Evolutionary conservation across 2,113 vertebrate species (phyloP).

Genomic region (Macquaria ambigua): DNA sequence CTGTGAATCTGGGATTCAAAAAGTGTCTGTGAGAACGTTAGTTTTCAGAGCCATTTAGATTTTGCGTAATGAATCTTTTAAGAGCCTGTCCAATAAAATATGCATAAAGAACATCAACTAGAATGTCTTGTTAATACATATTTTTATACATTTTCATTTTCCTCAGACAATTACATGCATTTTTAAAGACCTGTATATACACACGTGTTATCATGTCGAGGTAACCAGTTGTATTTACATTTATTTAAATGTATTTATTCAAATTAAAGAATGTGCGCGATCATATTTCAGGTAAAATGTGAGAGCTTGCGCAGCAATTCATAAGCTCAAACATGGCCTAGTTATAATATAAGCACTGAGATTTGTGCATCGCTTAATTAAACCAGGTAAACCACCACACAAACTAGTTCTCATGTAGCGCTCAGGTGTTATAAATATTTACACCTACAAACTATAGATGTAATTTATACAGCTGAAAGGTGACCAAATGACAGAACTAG

Average conservation of each 20-base stretch:
- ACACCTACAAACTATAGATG: neutral
- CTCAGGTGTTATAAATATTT: neutral
- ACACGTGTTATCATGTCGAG: neutral
- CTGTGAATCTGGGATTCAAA: neutral
- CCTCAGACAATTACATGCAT: slow-evolving; percentile 15
- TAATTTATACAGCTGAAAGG: too few species aligned
- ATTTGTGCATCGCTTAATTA: neutral
- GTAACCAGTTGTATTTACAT: neutral
- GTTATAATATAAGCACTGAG: neutral
- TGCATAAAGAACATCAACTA: slow-evolving; percentile 35
- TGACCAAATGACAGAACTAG: neutral
- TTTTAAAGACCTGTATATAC: slow-evolving; percentile 9
- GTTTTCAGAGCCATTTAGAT: slow-evolving; percentile 19
- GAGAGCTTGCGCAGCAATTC: neutral
- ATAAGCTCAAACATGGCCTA: neutral
- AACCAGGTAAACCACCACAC: neutral
- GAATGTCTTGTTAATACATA: slow-evolving; percentile 32
- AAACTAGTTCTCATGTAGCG: neutral
- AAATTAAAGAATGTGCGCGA: neutral
- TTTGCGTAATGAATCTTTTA: slow-evolving; percentile 44
- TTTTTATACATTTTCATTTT: slow-evolving; percentile 21
- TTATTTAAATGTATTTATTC: slow-evolving; percentile 11
- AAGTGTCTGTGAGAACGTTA: neutral
- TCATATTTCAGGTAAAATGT: neutral
- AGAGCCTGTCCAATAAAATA: slow-evolving; percentile 48